phyloP scores from a whole-genome alignment of 2,888 invertebrate genomes.

The Drosophila melanosoma region DNA sequence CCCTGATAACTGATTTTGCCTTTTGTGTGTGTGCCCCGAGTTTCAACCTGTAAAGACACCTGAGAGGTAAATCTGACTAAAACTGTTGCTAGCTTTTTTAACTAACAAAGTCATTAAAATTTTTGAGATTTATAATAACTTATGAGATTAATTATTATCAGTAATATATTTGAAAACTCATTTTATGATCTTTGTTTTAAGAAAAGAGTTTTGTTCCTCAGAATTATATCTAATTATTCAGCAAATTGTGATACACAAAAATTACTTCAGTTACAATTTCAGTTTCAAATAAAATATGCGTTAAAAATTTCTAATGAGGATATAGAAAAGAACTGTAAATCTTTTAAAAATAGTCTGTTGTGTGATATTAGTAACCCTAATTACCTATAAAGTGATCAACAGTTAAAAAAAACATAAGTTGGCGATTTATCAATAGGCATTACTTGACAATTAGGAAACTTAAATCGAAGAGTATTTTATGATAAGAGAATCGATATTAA shows the following conservation, averaged over 20 bases:
- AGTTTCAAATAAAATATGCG: background rate
- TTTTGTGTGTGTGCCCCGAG: constrained; percentile 37
- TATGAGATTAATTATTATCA: background rate
- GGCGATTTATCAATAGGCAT: background rate
- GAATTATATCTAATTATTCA: background rate
- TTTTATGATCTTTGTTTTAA: background rate
- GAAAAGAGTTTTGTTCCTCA: background rate
- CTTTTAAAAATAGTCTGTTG: background rate
- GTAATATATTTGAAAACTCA: background rate
- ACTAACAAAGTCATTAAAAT: background rate
- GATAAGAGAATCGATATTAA: background rate
- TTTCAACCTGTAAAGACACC: constrained; percentile 33
- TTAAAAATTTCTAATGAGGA: background rate
- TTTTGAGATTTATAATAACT: background rate
- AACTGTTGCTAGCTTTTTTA: background rate
- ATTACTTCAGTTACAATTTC: background rate
- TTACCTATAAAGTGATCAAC: background rate
- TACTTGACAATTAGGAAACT: background rate
- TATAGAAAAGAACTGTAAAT: background rate
- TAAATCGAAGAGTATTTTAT: background rate
- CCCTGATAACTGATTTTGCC: constrained; percentile 37
- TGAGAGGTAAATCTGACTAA: constrained; percentile 15
- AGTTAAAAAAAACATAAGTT: background rate
- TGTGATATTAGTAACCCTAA: background rate
- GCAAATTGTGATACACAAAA: background rate